phyloP scores from a whole-genome alignment of 1,140 invertebrate species.

The Asbolus verrucosus region DNA sequence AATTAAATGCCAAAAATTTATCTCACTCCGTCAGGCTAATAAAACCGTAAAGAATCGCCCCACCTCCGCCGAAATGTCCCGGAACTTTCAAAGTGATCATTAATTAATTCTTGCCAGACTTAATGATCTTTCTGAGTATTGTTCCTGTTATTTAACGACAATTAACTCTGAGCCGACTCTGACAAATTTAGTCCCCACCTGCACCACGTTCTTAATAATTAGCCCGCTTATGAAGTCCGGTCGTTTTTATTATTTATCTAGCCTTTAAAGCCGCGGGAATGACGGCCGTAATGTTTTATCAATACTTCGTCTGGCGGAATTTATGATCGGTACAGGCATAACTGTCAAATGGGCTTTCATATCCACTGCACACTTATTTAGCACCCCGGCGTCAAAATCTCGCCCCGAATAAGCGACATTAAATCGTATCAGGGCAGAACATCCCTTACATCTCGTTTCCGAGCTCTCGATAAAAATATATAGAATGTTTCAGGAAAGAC shows the following conservation, averaged over 20 bases:
- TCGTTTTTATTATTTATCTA: background rate
- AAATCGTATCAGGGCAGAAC: slow-evolving; percentile 1
- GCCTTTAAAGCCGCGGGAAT: slow-evolving; percentile 5
- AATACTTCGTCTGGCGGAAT: slow-evolving; percentile 13
- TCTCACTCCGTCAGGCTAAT: slow-evolving; percentile 19
- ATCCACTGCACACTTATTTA: slow-evolving; percentile 14
- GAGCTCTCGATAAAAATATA: too few species aligned
- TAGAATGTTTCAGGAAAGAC: too few species aligned
- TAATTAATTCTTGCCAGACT: slow-evolving; percentile 27
- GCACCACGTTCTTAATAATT: slow-evolving; percentile 23
- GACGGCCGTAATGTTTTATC: slow-evolving; percentile 15
- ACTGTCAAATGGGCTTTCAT: slow-evolving; percentile 23
- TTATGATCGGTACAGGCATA: slow-evolving; percentile 13
- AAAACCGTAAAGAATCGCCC: slow-evolving; percentile 32
- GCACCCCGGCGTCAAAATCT: background rate
- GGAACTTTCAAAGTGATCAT: slow-evolving; percentile 28
- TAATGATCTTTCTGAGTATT: slow-evolving; percentile 34
- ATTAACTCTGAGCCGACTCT: slow-evolving; percentile 1
- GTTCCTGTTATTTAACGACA: slow-evolving; percentile 36
- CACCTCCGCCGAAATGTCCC: too few species aligned
- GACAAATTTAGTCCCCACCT: slow-evolving; percentile 2
- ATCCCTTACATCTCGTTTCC: too few species aligned
- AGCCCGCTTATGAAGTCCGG: background rate
- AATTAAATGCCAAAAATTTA: slow-evolving; percentile 37
- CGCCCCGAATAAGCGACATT: slow-evolving; percentile 7